phyloP scores from a whole-genome alignment of 1,140 invertebrate genomes.

The Melipona quadrifasciata region DNA sequence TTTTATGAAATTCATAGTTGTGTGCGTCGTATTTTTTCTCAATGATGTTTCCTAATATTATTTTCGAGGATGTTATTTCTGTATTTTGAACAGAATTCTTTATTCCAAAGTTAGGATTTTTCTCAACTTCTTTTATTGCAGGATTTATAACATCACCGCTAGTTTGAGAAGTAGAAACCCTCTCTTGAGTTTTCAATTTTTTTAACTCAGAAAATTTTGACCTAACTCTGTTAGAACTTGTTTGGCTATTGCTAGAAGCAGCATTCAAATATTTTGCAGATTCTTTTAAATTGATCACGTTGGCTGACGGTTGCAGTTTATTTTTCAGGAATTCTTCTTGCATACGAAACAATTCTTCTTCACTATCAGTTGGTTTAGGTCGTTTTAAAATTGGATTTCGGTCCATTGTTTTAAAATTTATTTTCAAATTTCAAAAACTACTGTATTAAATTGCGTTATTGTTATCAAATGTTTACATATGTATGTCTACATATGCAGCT shows the following conservation, averaged over 20 bases:
- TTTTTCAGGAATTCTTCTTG: constrained; percentile 85
- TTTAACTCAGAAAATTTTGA: constrained; percentile 72
- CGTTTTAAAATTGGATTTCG: constrained; percentile 72
- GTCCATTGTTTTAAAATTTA: constrained; percentile 37
- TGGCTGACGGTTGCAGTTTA: constrained; percentile 82
- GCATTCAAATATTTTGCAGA: background rate
- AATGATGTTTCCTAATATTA: constrained; percentile 84
- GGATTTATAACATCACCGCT: constrained; percentile 62
- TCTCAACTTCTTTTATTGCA: constrained; percentile 25
- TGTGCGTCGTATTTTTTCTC: constrained; percentile 81
- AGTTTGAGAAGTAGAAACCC: constrained; percentile 62
- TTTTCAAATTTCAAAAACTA: background rate
- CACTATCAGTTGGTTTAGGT: constrained; percentile 85
- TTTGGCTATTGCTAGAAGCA: background rate
- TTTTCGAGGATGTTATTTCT: constrained; percentile 78
- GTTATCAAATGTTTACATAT: background rate
- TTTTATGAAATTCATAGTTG: constrained; percentile 54
- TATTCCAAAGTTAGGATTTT: background rate
- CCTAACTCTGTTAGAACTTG: constrained; percentile 39
- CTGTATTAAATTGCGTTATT: background rate
- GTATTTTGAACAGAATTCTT: constrained; percentile 80
- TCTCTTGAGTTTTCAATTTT: constrained; percentile 51
- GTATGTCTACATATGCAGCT: background rate
- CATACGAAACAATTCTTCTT: constrained; percentile 87
- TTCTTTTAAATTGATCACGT: constrained; percentile 81